These are phyloP conservation scores for Grantiella picta DNA, from an alignment of 2,113 vertebrate species.

Conservation along the genomic window DNA sequence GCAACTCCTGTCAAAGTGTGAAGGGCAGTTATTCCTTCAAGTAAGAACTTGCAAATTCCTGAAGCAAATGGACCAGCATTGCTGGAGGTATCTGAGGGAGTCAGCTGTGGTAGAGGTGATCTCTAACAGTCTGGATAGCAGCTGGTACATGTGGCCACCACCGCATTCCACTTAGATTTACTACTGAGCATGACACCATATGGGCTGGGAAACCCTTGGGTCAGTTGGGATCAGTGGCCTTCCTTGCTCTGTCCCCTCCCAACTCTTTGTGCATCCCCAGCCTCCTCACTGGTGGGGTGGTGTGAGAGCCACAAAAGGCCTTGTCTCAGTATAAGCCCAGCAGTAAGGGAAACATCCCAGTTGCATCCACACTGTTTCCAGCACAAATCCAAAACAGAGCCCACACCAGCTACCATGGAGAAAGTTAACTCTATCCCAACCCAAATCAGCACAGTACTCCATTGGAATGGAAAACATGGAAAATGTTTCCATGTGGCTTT, in stretches of 20 bases:
- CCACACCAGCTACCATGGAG: not conserved
- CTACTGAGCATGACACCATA: not conserved
- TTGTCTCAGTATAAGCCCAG: not conserved
- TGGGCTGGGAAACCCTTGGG: not conserved
- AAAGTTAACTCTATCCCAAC: not conserved
- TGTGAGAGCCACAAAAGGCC: not conserved
- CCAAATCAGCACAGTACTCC: not conserved
- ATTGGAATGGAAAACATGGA: not conserved
- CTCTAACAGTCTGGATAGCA: not conserved
- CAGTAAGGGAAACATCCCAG: not conserved
- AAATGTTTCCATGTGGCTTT: not conserved
- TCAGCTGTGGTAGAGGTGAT: not conserved
- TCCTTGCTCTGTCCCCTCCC: not conserved
- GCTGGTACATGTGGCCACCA: rapidly evolving
- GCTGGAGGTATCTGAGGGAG: not conserved
- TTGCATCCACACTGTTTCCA: not conserved
- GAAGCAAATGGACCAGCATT: not conserved
- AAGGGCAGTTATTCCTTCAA: not conserved
- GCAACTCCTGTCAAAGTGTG: not conserved
- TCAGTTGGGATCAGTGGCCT: not conserved
- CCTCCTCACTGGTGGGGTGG: rapidly evolving
- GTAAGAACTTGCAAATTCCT: not conserved
- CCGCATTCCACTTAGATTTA: not conserved
- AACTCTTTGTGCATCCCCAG: not conserved
- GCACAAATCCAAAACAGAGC: not conserved